Evolutionary conservation across 37 sponge, comb jelly and placozoan genomes (phyloP).

Genomic region (Ephydatia muelleri): DNA sequence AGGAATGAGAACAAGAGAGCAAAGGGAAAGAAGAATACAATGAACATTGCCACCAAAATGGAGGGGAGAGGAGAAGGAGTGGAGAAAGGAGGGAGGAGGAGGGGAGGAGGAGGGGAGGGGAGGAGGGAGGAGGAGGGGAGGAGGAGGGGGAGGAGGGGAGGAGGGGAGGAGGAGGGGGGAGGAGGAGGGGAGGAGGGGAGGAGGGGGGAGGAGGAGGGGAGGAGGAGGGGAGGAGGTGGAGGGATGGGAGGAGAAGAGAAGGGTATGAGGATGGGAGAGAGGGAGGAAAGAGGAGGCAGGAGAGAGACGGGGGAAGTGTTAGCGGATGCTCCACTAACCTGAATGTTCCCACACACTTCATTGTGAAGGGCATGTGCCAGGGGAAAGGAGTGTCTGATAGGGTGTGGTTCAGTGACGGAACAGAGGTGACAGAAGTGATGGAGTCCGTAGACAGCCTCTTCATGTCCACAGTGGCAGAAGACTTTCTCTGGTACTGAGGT

Average conservation of each 20-base stretch:
- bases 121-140: neutral
- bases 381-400: conserved; percentile 10
- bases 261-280: neutral
- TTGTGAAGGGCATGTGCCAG: conserved; percentile 94
- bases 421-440: conserved; percentile 5
- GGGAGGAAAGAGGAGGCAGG: neutral
- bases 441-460: conserved; percentile 73
- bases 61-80: neutral
- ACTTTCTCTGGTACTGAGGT: conserved; percentile 21
- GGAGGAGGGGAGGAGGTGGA: neutral
- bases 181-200: neutral
- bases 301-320: neutral
- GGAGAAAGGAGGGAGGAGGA: neutral
- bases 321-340: conserved; percentile 45
- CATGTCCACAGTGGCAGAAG: neutral
- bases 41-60: too few relatives aligned
- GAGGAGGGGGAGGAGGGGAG: conserved; percentile 8
- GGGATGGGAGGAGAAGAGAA: neutral
- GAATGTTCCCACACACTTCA: conserved; percentile 96
- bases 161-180: neutral
- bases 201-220: conserved; percentile 2
- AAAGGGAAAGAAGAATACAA: conserved; percentile 8
- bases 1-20: conserved; percentile 34
- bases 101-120: neutral
- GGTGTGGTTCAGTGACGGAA: neutral